These are phyloP conservation scores for Eclectus roratus DNA, from an alignment of 2,113 vertebrate genomes.

Conservation along the genomic window DNA sequence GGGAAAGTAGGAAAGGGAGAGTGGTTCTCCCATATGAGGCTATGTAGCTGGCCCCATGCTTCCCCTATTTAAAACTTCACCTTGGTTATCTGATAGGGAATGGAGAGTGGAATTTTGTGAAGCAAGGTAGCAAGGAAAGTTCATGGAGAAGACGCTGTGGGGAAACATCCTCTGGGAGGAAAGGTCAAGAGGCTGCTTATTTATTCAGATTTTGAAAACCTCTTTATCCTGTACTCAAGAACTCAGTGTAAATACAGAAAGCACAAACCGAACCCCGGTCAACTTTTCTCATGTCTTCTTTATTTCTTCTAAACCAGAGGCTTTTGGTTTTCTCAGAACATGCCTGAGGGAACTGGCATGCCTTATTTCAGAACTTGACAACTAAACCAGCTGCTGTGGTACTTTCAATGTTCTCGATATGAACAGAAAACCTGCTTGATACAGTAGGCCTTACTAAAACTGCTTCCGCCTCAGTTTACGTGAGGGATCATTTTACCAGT, in stretches of 20 bases:
- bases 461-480: constrained; percentile 3
- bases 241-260: neutral
- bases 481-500: constrained; percentile 29
- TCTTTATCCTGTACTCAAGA: neutral
- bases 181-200: neutral
- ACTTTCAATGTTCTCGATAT: constrained; percentile 16
- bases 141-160: neutral
- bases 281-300: neutral
- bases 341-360: neutral
- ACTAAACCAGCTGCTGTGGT: neutral
- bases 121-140: neutral
- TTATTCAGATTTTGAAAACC: neutral
- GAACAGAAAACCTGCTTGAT: constrained; percentile 52
- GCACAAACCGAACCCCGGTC: neutral
- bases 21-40: neutral
- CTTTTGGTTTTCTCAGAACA: neutral
- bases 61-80: neutral
- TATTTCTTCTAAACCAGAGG: neutral
- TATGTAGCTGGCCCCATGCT: neutral
- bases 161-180: neutral
- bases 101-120: neutral
- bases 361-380: neutral
- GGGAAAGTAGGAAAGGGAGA: neutral
- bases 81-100: neutral
- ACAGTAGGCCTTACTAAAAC: constrained; percentile 34